Evolutionary conservation across 2,113 vertebrate species (phyloP).

Genomic region (Sinocyclocheilus grahami): DNA sequence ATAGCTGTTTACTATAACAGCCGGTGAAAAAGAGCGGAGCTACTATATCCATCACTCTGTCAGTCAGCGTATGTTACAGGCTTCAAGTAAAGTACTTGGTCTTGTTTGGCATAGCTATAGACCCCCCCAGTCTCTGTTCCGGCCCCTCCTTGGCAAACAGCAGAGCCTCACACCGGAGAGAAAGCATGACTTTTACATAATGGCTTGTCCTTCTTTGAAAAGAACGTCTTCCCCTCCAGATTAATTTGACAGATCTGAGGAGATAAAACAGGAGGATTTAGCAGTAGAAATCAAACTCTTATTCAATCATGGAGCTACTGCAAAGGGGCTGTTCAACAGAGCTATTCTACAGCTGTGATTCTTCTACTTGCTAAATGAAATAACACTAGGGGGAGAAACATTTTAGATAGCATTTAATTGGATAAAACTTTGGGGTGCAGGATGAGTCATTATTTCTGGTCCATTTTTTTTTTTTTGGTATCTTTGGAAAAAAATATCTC

Average conservation of each 20-base stretch:
- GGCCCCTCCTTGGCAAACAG: background rate
- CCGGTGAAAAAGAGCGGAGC: background rate
- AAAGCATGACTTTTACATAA: conserved; percentile 99
- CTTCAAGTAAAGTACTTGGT: conserved; percentile 34
- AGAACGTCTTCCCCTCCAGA: conserved; percentile 99
- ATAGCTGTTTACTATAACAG: background rate
- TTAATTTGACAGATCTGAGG: conserved; percentile 95
- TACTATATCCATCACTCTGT: conserved; percentile 20
- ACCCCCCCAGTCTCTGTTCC: background rate
- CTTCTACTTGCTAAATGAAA: too few relatives aligned
- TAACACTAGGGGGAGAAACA: too few relatives aligned
- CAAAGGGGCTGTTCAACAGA: too few relatives aligned
- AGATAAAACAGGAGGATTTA: conserved; percentile 12
- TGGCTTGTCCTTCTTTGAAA: conserved; percentile 99
- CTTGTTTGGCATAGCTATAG: conserved; percentile 30
- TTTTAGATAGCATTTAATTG: too few relatives aligned
- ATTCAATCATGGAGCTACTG: background rate
- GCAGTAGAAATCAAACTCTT: background rate
- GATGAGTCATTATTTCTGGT: too few relatives aligned
- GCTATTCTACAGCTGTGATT: too few relatives aligned
- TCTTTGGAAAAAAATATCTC: too few relatives aligned
- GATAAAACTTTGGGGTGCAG: too few relatives aligned
- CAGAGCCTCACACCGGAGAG: conserved; percentile 84
- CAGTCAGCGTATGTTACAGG: conserved; percentile 15
- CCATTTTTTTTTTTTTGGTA: too few relatives aligned